Evolutionary conservation across 92 coral and sea anemone species (phyloP), one percentile per base, ranked within the genome.

Genomic region (Actinostola sp.): DNA sequence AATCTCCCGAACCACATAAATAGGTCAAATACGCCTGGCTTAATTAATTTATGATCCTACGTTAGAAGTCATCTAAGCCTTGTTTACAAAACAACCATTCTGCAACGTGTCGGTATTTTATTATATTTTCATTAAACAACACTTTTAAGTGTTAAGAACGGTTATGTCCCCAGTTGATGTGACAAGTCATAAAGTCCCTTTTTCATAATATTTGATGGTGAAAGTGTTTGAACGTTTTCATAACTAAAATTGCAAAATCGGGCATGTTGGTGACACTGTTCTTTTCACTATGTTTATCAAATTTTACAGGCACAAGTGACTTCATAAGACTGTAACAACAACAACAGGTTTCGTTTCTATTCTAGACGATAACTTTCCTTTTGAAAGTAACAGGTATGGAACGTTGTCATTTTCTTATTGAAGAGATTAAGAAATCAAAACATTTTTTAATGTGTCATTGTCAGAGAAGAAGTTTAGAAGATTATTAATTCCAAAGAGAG

Each of bases 21-120:
- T 57, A 57, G n/a, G 19, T 57, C 39, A 57, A 57, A 52, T 27
- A 57, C 3, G 6, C 6, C 11, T 38, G 26, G 36, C 1, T 27
- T 57, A 30, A 57, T 57, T 57, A 27, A 57, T 57, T 57, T 12
- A 57, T 57, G 39, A 57, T 12, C 1, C 28, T 27, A 57, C 63
- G 63, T 57, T 27, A 57, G 1, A 39, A 39, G 45, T 39, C 45
- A 39, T 7, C 45, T n/a, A 39, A 39, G 45, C 45, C n/a, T 19
- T 57, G 13, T 57, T 57, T 57, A 4, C 19, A 6, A 8, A 57
- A 57, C n/a, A 57, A 1, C 1, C 29, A 15, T 7, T 3, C n/a
- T 30, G 21, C 35, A 5, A 57, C 63, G 63, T 57, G 63, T 57
- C 63, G 12, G 1, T 53, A 1, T 19, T 53, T 10, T 53, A 8